Percentiles rank a stretch among this genome's conserved stretches.
phyloP scores from a whole-genome alignment of 2,113 vertebrate species.

The Oryctolagus cuniculus region mOryCun1.1 NC_091442.1:47155001-47155500 shows the following conservation, averaged over 20 bases:
- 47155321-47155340: neutral
- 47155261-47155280: neutral
- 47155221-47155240: neutral
- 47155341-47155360: too few species aligned
- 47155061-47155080: neutral
- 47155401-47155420: neutral
- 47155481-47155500: neutral
- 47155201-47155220: neutral
- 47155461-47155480: neutral
- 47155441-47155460: neutral
- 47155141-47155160: neutral
- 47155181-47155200: neutral
- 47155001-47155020: too few species aligned
- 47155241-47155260: neutral
- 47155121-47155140: neutral
- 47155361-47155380: neutral
- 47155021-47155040: too few species aligned
- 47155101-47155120: neutral
- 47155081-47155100: neutral
- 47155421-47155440: accelerated
- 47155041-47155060: too few species aligned
- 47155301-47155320: neutral
- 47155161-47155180: neutral
- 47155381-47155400: neutral
- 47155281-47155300: neutral